These are phyloP conservation scores for Champsocephalus gunnari DNA, from an alignment of 2,797 vertebrate species.

Conservation along the genomic window DNA sequence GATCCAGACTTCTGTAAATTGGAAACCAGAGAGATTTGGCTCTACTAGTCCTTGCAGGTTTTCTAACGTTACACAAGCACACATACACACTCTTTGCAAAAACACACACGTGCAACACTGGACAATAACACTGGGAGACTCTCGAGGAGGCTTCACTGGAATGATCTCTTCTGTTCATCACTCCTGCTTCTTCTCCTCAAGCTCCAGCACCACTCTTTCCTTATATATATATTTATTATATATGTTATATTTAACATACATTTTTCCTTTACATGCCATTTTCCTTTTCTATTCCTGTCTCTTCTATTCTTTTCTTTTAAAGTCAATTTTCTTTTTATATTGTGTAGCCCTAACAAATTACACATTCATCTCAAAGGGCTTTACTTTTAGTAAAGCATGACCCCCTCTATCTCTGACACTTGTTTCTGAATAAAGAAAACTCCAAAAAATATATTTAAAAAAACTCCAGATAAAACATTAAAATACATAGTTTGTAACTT, in stretches of 20 bases:
- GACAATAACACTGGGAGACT: too few relatives aligned
- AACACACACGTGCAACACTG: slow-evolving; percentile 6
- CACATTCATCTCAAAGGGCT: slow-evolving; percentile 4
- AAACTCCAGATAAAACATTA: neutral
- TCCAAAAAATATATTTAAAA: neutral
- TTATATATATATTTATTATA: neutral
- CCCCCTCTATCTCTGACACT: neutral
- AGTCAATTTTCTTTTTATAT: slow-evolving; percentile 23
- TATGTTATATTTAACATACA: slow-evolving; percentile 4
- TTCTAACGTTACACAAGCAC: slow-evolving; percentile 23
- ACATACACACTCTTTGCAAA: slow-evolving; percentile 2
- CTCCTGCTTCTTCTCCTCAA: slow-evolving; percentile 3
- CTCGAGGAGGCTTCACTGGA: neutral
- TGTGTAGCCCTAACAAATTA: slow-evolving; percentile 7
- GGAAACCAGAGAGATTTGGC: slow-evolving; percentile 28
- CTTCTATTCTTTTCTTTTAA: slow-evolving; percentile 16
- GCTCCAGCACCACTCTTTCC: slow-evolving; percentile 12
- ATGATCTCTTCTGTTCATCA: slow-evolving; percentile 18
- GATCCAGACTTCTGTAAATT: slow-evolving; percentile 28
- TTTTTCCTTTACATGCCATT: slow-evolving; percentile 3
- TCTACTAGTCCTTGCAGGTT: slow-evolving; percentile 22
- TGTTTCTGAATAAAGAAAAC: neutral
- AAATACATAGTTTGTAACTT: neutral
- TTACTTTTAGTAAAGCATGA: neutral
- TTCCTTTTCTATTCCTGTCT: neutral